Evolutionary conservation across 2,797 vertebrate genomes (phyloP).

Genomic region (Platalea minor): DNA sequence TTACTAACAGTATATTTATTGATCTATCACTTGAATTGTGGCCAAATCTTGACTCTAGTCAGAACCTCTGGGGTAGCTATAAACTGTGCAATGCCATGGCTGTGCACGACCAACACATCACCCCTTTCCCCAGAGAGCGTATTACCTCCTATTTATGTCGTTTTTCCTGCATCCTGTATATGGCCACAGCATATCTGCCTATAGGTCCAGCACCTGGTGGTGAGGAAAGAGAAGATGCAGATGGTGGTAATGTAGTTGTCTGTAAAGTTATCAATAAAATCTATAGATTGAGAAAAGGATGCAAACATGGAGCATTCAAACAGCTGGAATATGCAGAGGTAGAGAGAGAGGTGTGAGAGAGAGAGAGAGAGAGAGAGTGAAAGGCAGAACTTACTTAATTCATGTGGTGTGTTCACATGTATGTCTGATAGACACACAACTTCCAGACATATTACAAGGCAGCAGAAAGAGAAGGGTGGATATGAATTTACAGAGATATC

Average conservation of each 20-base stretch:
- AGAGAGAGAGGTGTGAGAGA: too few species aligned
- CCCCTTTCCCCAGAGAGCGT: not conserved
- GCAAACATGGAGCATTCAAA: not conserved
- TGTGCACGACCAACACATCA: not conserved
- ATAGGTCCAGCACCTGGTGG: not conserved
- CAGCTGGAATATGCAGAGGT: not conserved
- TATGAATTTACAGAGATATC: not conserved
- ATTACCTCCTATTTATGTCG: not conserved
- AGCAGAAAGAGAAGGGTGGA: not conserved
- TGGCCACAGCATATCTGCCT: not conserved
- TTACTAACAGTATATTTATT: not conserved
- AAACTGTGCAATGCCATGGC: not conserved
- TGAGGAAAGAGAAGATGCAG: not conserved
- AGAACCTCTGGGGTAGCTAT: not conserved
- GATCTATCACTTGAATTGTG: not conserved
- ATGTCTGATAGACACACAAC: not conserved
- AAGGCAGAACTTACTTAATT: not conserved
- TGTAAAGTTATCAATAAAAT: not conserved
- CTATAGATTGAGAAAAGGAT: not conserved
- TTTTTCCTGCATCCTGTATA: not conserved
- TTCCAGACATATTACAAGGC: not conserved
- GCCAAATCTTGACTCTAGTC: not conserved
- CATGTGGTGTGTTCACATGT: not conserved
- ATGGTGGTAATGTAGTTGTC: not conserved
- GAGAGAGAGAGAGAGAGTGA: not conserved